Base-by-base conservation (phyloP, 2,113 vertebrate genomes). In the Thamnaconus septentrionalis region DNA sequence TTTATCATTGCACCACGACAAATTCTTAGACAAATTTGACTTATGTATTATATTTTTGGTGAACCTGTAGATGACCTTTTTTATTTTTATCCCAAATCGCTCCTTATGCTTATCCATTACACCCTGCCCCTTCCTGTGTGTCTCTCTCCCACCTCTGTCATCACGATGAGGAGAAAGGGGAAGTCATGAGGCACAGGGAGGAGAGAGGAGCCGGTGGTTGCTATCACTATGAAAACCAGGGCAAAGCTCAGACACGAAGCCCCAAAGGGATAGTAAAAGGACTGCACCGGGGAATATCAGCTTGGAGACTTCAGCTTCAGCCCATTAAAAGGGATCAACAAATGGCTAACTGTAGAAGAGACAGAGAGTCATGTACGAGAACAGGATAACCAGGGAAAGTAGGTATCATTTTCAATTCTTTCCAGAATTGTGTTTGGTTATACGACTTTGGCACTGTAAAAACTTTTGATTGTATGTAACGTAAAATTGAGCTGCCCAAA, bases 161-260 rank as follows among this genome's bases (percentile, higher is more conserved):
- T 80, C 71, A 64, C 57, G 53, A 61, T 64, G 69, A 73, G 83
- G 69, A 80, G 71, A 66, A 54, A 71, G 65, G 79, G 71, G 72
- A 74, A 78, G 80, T 90, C 83, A 88, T 90, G 82, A 85, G 81
- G 63, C 76, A 72, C 72, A 85, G 89, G 88, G 88, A 91, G 88
- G 90, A 87, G 89, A 84, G 69, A 88, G 79, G 71, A 75, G 79
- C 79, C 57, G 41, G 81, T 80, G 83, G 86, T 91, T 90, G 84
- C 75, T 82, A 84, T 81, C 71, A 53, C 79, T 76, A 82, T 76
- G 63, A 83, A 71, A 84, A 73, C 82, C 83, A 70, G 88, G 73
- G 78, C 74, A 83, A 86, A 83, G 86, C 88, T 80, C 58, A 80
- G 79, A 83, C 74, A 79, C 69, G 18, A 2, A 31, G 18, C 18